phyloP scores from a whole-genome alignment of 2,797 vertebrate species.

The Crocodylus rhombifer region DNA sequence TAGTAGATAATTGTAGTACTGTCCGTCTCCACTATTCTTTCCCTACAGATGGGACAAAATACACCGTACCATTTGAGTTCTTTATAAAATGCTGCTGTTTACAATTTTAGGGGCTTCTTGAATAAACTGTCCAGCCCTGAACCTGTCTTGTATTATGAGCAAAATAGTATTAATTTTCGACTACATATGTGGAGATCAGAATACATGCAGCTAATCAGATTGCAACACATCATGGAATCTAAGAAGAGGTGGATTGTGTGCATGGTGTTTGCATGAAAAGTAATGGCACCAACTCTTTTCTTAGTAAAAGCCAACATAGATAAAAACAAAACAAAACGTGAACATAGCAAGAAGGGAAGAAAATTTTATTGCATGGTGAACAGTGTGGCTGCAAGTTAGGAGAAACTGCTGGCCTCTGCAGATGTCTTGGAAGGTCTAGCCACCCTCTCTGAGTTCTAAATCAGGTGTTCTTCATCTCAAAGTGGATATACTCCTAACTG shows the following conservation, averaged over 20 bases:
- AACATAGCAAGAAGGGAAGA: background rate
- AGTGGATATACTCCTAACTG: background rate
- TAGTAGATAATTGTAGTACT: conserved; percentile 44
- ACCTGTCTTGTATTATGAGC: conserved; percentile 20
- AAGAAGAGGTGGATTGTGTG: background rate
- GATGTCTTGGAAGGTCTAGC: background rate
- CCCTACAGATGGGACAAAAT: conserved; percentile 33
- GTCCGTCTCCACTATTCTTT: background rate
- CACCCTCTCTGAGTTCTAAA: background rate
- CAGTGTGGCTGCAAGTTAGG: accelerated
- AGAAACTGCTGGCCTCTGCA: background rate
- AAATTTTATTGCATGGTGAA: background rate
- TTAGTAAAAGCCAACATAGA: background rate
- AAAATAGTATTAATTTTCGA: background rate
- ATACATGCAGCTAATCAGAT: background rate
- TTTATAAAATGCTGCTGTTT: conserved; percentile 54
- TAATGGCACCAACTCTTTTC: background rate
- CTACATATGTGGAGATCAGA: background rate
- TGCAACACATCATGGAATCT: background rate
- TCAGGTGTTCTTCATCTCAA: background rate
- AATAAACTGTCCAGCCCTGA: background rate
- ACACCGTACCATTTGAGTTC: conserved; percentile 32
- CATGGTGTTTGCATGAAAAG: background rate
- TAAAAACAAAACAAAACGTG: background rate
- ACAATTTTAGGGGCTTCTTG: background rate